These are phyloP conservation scores for Poecilia gillii DNA, from an alignment of 2,797 vertebrate genomes.

Conservation along the genomic window DNA sequence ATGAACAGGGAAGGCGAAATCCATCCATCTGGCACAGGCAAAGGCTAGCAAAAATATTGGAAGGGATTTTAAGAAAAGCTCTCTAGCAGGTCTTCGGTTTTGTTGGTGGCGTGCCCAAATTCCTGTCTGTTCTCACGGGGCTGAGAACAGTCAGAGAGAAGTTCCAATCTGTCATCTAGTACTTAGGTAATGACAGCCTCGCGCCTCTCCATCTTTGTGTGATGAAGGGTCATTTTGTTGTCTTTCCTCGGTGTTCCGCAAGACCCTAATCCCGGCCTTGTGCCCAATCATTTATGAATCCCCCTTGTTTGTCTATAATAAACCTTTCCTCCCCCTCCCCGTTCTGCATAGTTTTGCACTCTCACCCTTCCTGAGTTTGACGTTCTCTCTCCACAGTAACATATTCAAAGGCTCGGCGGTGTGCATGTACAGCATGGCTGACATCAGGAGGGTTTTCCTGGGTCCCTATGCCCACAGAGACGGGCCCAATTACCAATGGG, in stretches of 20 bases:
- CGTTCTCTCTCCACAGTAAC: slow-evolving; percentile 81
- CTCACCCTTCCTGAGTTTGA: neutral
- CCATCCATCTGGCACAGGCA: slow-evolving; percentile 61
- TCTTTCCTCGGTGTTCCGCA: slow-evolving; percentile 66
- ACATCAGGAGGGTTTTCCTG: slow-evolving; percentile 95
- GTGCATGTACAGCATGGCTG: slow-evolving; percentile 98
- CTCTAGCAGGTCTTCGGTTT: slow-evolving; percentile 61
- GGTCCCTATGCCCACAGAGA: slow-evolving; percentile 97
- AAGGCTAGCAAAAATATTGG: slow-evolving; percentile 54
- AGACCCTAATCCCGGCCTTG: slow-evolving; percentile 62
- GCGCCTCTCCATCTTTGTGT: slow-evolving; percentile 58
- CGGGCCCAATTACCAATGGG: slow-evolving; percentile 98
- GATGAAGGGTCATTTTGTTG: slow-evolving; percentile 71
- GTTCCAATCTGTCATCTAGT: slow-evolving; percentile 70
- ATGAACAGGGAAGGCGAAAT: slow-evolving; percentile 38
- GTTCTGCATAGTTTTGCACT: slow-evolving; percentile 7
- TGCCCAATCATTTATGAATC: slow-evolving; percentile 49
- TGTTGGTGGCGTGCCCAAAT: slow-evolving; percentile 73
- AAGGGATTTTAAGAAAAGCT: slow-evolving; percentile 58
- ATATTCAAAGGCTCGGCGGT: slow-evolving; percentile 98
- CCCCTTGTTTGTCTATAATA: slow-evolving; percentile 44
- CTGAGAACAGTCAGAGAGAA: slow-evolving; percentile 73
- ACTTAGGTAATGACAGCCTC: slow-evolving; percentile 72
- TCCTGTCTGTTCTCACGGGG: slow-evolving; percentile 75
- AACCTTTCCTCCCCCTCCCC: slow-evolving; percentile 31